Evolutionary conservation across 2,888 invertebrate genomes (phyloP).

Genomic region (Spisula subtruncata): DNA sequence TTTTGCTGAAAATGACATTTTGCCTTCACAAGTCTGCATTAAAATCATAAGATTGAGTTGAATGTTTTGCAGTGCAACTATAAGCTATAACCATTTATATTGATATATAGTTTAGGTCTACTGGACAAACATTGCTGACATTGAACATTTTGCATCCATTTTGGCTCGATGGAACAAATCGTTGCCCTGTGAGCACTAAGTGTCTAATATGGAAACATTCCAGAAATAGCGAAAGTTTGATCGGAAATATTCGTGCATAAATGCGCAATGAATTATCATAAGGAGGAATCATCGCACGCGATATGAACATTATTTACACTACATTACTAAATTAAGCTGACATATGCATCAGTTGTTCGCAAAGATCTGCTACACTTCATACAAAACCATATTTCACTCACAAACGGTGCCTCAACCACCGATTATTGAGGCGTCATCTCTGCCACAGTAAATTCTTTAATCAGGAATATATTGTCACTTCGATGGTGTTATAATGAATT

Average conservation of each 20-base stretch:
- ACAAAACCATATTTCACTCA: not conserved
- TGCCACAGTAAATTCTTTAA: not conserved
- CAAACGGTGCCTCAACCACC: not conserved
- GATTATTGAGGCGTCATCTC: not conserved
- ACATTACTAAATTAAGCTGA: constrained; percentile 23
- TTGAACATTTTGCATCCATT: too few species aligned
- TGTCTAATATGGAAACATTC: not conserved
- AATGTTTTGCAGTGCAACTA: too few species aligned
- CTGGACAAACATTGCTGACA: too few species aligned
- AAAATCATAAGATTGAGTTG: too few species aligned
- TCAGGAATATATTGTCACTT: not conserved
- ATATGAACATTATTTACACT: not conserved
- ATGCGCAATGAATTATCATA: constrained; percentile 23
- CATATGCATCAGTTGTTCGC: constrained; percentile 21
- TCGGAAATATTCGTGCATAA: constrained; percentile 27
- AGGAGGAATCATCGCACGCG: not conserved
- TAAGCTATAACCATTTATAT: too few species aligned
- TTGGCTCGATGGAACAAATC: too few species aligned
- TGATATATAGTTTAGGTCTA: too few species aligned
- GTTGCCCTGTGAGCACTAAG: too few species aligned
- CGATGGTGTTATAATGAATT: not conserved
- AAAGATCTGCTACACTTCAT: not conserved
- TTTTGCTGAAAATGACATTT: too few species aligned
- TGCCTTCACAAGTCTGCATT: too few species aligned
- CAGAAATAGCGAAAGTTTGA: not conserved